Percentiles rank a stretch among this genome's conserved stretches.
Conservation (phyloP, 64 coral and sea anemone genomes). For the Montipora efflorescens region DNA sequence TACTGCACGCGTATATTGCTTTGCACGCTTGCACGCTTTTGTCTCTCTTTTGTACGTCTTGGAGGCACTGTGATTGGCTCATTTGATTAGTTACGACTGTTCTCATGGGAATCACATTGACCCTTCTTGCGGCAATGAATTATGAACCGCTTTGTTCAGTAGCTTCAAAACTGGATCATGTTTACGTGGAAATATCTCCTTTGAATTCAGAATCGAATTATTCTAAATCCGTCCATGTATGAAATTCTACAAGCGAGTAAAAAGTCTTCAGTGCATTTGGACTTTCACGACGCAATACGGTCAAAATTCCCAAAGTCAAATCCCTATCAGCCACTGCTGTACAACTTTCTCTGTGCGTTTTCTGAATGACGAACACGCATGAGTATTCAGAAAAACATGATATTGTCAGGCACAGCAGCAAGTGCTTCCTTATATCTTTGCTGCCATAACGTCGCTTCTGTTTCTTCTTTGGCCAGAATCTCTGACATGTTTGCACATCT, state of each 20-base stretch:
- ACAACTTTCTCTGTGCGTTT: neutral
- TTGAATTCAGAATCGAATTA: neutral
- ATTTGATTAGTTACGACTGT: no score
- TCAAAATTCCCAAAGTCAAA: neutral
- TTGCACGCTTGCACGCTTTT: no score
- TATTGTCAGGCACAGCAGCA: conserved; percentile 57
- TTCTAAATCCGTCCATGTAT: neutral
- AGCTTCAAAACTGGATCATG: no score
- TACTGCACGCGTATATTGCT: no score
- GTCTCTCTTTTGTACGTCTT: no score
- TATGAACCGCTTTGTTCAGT: no score
- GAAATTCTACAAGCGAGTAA: neutral
- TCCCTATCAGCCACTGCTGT: neutral
- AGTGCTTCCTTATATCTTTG: conserved; percentile 64
- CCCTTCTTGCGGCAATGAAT: no score
- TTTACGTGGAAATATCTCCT: neutral
- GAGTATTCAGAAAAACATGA: conserved; percentile 49
- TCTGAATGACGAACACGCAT: neutral
- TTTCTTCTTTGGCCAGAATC: conserved; percentile 73
- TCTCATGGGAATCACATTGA: no score
- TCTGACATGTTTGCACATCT: conserved; percentile 90
- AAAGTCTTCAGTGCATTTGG: neutral
- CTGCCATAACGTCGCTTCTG: conserved; percentile 59
- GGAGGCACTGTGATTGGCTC: no score
- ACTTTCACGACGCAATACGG: neutral